Evolutionary conservation across 2,113 vertebrate species (phyloP).

Genomic region (Paramisgurnus dabryanus): DNA sequence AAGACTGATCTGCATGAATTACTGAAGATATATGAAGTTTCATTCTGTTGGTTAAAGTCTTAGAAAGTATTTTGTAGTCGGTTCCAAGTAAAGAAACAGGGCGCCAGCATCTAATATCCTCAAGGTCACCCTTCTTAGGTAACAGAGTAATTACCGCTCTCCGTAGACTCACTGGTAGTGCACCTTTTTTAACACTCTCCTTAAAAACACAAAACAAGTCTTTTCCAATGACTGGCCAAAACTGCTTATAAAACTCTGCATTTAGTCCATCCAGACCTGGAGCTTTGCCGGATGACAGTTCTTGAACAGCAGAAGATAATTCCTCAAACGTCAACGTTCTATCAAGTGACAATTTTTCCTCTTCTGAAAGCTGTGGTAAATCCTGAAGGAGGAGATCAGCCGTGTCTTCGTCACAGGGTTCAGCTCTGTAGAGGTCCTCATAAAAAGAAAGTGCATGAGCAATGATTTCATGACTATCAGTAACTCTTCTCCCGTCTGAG

Average conservation of each 20-base stretch:
- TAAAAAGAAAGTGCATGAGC: background rate
- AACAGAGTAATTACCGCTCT: too few species aligned
- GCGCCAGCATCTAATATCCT: background rate
- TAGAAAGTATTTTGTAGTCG: conserved; percentile 11
- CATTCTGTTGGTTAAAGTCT: conserved; percentile 6
- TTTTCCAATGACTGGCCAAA: background rate
- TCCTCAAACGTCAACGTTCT: background rate
- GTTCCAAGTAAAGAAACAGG: background rate
- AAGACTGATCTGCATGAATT: conserved; percentile 3
- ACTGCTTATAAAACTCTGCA: background rate
- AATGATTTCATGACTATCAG: background rate
- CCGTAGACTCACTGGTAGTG: too few species aligned
- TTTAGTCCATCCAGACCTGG: background rate
- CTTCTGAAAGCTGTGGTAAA: background rate
- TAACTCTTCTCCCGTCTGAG: background rate
- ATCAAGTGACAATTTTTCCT: background rate
- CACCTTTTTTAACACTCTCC: too few species aligned
- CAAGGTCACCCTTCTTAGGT: too few species aligned
- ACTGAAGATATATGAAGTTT: background rate
- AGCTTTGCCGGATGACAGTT: background rate
- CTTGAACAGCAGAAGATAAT: background rate
- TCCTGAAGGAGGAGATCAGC: background rate
- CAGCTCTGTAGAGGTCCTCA: background rate
- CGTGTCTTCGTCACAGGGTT: background rate
- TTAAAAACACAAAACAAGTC: background rate